Evolutionary conservation across 2,113 vertebrate genomes (phyloP).

Genomic region (Scartelaos histophorus): DNA sequence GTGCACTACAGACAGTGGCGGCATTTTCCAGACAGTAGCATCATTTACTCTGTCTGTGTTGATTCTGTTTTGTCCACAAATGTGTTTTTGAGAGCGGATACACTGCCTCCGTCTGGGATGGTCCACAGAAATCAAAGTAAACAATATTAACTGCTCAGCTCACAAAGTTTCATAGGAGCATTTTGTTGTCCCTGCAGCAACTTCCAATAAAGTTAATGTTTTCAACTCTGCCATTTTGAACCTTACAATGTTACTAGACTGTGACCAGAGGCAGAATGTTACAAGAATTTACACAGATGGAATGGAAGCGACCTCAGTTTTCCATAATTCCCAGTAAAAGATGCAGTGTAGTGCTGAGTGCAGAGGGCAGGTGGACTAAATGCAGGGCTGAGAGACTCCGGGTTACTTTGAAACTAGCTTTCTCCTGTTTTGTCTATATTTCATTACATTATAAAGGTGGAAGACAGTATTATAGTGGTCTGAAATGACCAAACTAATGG

Average conservation of each 20-base stretch:
- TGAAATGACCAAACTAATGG: constrained; percentile 68
- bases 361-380: constrained; percentile 12
- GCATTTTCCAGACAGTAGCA: neutral
- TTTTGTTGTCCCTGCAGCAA: constrained; percentile 28
- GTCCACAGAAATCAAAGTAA: constrained; percentile 46
- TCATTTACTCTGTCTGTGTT: constrained; percentile 19
- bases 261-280: neutral
- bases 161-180: constrained; percentile 30
- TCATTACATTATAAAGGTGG: constrained; percentile 60
- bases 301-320: neutral
- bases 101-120: constrained; percentile 16
- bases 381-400: constrained; percentile 17
- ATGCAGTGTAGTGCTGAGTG: constrained; percentile 17
- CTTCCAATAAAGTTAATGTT: constrained; percentile 20
- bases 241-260: constrained; percentile 35
- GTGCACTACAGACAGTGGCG: neutral
- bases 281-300: neutral
- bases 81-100: constrained; percentile 27
- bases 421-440: constrained; percentile 51
- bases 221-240: constrained; percentile 17
- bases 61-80: constrained; percentile 31
- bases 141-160: constrained; percentile 43
- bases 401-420: constrained; percentile 67
- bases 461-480: constrained; percentile 47
- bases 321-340: constrained; percentile 28